phyloP scores from a whole-genome alignment of 2,113 vertebrate species.

The Bucco capensis region DNA sequence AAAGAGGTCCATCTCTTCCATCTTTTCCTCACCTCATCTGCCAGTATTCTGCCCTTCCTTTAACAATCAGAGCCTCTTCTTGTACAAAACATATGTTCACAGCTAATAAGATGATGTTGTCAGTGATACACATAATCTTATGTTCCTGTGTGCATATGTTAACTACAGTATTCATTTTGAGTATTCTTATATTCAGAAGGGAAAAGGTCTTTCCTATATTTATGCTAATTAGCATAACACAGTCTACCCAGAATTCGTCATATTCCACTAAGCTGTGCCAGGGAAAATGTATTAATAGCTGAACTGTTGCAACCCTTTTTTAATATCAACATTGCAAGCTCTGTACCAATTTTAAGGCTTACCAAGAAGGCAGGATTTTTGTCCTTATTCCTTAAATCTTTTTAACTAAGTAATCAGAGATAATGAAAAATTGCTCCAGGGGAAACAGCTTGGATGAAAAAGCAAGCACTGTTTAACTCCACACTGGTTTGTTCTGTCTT shows the following conservation, averaged over 20 bases:
- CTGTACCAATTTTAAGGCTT: slow-evolving; percentile 1
- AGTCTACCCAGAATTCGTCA: slow-evolving; percentile 53
- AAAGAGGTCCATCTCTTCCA: background rate
- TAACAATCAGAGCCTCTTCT: background rate
- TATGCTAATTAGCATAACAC: slow-evolving; percentile 53
- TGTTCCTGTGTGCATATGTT: slow-evolving; percentile 50
- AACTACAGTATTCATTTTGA: background rate
- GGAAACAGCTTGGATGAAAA: background rate
- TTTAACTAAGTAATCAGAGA: slow-evolving; percentile 7
- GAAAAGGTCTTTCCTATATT: slow-evolving; percentile 63
- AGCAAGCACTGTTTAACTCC: background rate
- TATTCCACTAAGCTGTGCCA: slow-evolving; percentile 46
- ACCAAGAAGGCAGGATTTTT: slow-evolving; percentile 1
- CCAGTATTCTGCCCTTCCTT: background rate
- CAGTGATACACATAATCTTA: slow-evolving; percentile 46
- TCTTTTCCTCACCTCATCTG: background rate
- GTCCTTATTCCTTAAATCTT: slow-evolving; percentile 16
- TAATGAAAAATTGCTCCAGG: background rate
- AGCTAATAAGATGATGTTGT: slow-evolving; percentile 37
- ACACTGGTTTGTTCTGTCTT: background rate
- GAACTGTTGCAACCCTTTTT: slow-evolving; percentile 49
- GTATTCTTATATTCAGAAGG: slow-evolving; percentile 19
- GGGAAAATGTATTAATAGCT: slow-evolving; percentile 61
- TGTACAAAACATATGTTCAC: background rate
- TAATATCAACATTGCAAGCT: slow-evolving; percentile 23